These are phyloP conservation scores for Drosophila picticornis DNA, from an alignment of 2,888 invertebrate species.

Conservation along the genomic window DNA sequence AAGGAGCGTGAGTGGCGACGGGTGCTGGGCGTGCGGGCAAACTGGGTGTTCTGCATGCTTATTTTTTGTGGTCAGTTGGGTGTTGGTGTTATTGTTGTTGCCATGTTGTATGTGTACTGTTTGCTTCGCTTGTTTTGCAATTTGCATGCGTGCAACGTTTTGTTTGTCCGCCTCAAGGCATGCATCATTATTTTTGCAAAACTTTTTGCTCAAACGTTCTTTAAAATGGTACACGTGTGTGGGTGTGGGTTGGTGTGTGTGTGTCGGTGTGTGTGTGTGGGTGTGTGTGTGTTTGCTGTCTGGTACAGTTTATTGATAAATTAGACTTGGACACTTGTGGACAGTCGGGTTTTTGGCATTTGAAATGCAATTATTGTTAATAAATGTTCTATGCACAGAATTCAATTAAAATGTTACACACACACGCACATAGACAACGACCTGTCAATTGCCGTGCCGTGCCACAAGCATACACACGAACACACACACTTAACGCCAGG, in stretches of 20 bases:
- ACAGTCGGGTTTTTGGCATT: constrained; percentile 70
- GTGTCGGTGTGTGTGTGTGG: background rate
- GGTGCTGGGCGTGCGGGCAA: background rate
- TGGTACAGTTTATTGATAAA: constrained; percentile 71
- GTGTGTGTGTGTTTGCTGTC: constrained; percentile 14
- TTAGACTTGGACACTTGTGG: constrained; percentile 77
- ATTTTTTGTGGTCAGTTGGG: constrained; percentile 62
- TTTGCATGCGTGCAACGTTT: constrained; percentile 65
- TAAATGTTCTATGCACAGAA: constrained; percentile 71
- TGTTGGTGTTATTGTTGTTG: constrained; percentile 40
- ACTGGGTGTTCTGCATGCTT: constrained; percentile 33
- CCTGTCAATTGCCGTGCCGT: constrained; percentile 64
- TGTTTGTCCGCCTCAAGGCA: constrained; percentile 69
- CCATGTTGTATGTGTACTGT: constrained; percentile 49
- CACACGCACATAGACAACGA: constrained; percentile 54
- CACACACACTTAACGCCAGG: constrained; percentile 29
- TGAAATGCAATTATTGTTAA: constrained; percentile 80
- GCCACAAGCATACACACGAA: constrained; percentile 12
- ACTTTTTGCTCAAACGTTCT: constrained; percentile 63
- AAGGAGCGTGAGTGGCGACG: background rate
- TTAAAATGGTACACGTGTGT: constrained; percentile 19
- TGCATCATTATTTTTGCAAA: constrained; percentile 80
- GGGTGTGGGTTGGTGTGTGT: no score
- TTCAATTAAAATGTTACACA: constrained; percentile 68
- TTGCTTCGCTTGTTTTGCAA: constrained; percentile 74